Evolutionary conservation across 2,797 vertebrate genomes (phyloP), one percentile per base, ranked within the genome.

Genomic region (Eupleurogrammus muticus): DNA sequence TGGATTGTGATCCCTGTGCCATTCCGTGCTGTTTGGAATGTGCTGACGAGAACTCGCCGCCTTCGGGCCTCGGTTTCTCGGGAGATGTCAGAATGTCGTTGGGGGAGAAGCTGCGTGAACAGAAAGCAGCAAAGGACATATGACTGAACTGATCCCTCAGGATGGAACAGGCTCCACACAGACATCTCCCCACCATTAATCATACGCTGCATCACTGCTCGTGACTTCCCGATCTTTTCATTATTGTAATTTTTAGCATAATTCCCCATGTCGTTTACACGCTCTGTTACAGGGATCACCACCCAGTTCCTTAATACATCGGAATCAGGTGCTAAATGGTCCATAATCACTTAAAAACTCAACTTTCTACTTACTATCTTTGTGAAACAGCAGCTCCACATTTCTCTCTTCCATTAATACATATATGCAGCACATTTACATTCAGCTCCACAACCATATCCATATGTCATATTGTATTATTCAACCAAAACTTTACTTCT

Each of bases 101-200:
- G 0, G 44, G 46, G 38, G 51, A 49, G 16, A 47, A 40, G n/a
- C 21, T 10, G 47, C 55, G 58, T 46, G 59, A 66, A 42, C 49
- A 28, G 60, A 74, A 79, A 72, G 50, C 55, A 66, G 53, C 40
- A 68, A 46, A 67, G 46, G n/a, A 63, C 75, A 59, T 34, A 28
- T 1, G 59, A 8, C 51, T 48, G 49, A 73, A 24, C 5, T 11
- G n/a, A 24, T 51, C 54, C 69, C 62, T 54, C n/a, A 44, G 49
- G 76, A 55, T 56, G 2, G 7, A 48, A 73, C 62, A 64, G 17
- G 32, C 28, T 67, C 24, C 42, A 24, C 24, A 34, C 13, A 57
- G 51, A 40, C 21, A 46, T 32, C 35, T 57, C 49, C 5, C 11
- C 56, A 14, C 57, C 50, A n/a, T 28, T 48, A 64, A 46, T 64